Conservation (phyloP, 2,797 vertebrate genomes). For the Sebastiscus albofasciatus region DNA sequence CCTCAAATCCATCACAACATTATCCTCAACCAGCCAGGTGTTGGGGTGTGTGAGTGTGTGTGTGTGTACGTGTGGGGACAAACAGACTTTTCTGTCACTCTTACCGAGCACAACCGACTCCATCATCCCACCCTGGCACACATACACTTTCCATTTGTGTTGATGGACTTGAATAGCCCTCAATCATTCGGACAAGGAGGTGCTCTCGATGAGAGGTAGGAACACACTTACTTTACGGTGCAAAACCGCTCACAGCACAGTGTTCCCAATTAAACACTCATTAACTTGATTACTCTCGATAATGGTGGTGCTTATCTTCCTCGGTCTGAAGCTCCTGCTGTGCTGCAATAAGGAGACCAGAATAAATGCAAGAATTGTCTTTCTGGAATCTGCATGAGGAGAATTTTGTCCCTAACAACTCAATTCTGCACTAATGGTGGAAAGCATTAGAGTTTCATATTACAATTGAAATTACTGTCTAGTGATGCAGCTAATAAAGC, state of each 20-base stretch:
- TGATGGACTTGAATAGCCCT: background rate
- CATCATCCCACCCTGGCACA: conserved; percentile 4
- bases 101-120: background rate
- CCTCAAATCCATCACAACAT: conserved; percentile 30
- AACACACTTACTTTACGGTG: conserved; percentile 37
- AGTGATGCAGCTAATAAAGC: background rate
- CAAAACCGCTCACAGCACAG: conserved; percentile 50
- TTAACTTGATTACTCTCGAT: conserved; percentile 65
- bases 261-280: conserved; percentile 68
- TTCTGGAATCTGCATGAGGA: background rate
- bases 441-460: background rate
- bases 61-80: background rate
- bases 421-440: background rate
- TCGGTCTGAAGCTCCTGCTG: conserved; percentile 41
- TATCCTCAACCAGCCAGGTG: conserved; percentile 13
- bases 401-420: background rate
- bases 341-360: conserved; percentile 23
- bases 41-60: background rate
- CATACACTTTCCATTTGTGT: background rate
- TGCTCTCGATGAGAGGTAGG: conserved; percentile 35
- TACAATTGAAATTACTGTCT: background rate
- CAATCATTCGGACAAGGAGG: conserved; percentile 13
- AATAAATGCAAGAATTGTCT: conserved; percentile 36
- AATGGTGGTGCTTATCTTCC: conserved; percentile 52
- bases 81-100: background rate